These are phyloP conservation scores for Disparrhopalites patrizii DNA, from an alignment of 2,888 invertebrate genomes.

Conservation along the genomic window DNA sequence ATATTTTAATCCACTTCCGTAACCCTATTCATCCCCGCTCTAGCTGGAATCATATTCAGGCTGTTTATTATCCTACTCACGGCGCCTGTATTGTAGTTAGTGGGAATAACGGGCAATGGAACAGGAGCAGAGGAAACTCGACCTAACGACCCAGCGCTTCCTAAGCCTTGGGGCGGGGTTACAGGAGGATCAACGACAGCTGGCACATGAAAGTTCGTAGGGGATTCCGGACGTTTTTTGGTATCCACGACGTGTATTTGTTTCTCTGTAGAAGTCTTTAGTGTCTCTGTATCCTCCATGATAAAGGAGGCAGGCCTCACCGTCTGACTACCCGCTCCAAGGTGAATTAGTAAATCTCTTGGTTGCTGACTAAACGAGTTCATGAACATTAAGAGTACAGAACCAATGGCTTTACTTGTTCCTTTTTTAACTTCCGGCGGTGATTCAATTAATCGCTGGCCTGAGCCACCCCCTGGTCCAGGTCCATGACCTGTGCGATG, in stretches of 20 bases:
- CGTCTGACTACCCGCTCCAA: conserved; percentile 13
- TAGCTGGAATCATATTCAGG: conserved; percentile 9
- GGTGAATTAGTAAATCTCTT: conserved; percentile 17
- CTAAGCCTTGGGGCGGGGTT: not conserved
- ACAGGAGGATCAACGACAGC: not conserved
- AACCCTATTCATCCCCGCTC: not conserved
- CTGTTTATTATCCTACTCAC: conserved; percentile 13
- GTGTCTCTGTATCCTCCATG: conserved; percentile 4
- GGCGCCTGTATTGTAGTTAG: conserved; percentile 7
- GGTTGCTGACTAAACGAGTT: conserved; percentile 28
- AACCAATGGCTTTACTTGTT: conserved; percentile 33
- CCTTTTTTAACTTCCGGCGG: conserved; percentile 1
- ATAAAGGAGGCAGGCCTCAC: conserved; percentile 12
- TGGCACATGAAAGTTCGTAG: not conserved
- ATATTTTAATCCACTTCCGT: conserved; percentile 2
- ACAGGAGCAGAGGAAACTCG: not conserved
- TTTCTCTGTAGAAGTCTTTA: not conserved
- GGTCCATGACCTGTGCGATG: not conserved
- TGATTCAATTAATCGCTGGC: not conserved
- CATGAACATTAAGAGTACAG: conserved; percentile 32
- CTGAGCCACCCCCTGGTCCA: not conserved
- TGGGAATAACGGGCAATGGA: not conserved
- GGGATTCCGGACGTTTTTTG: not conserved
- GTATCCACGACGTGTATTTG: not conserved
- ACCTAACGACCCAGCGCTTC: not conserved